Conservation (phyloP, 2,888 invertebrate species). For the Watsonalla binaria region DNA sequence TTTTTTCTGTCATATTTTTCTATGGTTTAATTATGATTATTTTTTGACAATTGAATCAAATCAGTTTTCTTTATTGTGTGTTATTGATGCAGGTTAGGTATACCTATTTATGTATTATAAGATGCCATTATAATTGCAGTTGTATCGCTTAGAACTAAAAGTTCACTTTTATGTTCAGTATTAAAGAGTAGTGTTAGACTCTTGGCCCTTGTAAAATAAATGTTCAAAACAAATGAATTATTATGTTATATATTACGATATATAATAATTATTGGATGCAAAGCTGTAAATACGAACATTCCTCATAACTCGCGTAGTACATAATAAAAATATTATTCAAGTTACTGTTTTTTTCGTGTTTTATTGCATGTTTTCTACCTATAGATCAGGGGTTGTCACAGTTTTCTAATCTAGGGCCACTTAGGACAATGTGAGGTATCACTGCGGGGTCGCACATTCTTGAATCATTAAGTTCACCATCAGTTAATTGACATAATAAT, state of each 20-base stretch:
- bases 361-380: constrained; percentile 14
- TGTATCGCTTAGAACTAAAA: constrained; percentile 27
- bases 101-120: constrained; percentile 12
- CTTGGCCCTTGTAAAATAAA: constrained; percentile 35
- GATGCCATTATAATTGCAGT: constrained; percentile 18
- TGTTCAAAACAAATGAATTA: constrained; percentile 36
- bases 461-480: no score
- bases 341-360: constrained; percentile 69
- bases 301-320: constrained; percentile 79
- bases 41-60: constrained; percentile 20
- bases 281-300: constrained; percentile 79
- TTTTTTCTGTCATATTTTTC: constrained; percentile 29
- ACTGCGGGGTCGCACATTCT: no score
- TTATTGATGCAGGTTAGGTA: constrained; percentile 16
- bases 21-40: constrained; percentile 39
- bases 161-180: constrained; percentile 49
- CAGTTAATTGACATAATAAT: no score
- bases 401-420: no score
- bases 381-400: no score
- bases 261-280: constrained; percentile 29
- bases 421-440: no score
- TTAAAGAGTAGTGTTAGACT: constrained; percentile 42
- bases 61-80: constrained; percentile 28
- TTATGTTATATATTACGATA: constrained; percentile 48
- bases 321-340: constrained; percentile 78